Conservation (phyloP, 2,113 vertebrate species). For the Actenoides lindsayi region DNA sequence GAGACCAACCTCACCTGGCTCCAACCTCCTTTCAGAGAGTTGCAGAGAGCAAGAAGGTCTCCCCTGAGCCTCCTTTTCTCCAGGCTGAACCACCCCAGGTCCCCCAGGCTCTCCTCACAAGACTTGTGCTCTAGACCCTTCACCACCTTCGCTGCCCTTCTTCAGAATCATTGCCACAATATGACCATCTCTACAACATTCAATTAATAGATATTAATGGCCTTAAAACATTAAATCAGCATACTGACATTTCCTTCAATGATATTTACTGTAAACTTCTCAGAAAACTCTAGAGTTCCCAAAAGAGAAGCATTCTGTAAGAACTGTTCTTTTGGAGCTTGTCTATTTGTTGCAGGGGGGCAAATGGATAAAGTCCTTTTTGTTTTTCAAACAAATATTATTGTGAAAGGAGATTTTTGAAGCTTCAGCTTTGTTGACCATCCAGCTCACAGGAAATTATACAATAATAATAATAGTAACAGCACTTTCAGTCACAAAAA, state of each 20-base stretch:
- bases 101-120: too few relatives aligned
- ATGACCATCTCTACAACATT: background rate
- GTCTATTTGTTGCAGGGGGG: background rate
- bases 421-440: background rate
- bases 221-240: background rate
- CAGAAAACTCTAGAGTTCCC: background rate
- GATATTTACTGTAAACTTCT: background rate
- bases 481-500: background rate
- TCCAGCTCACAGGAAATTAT: background rate
- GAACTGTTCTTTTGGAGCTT: background rate
- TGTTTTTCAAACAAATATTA: background rate
- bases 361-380: too few relatives aligned
- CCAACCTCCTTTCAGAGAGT: too few relatives aligned
- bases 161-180: background rate
- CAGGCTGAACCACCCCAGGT: too few relatives aligned
- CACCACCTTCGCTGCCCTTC: too few relatives aligned
- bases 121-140: too few relatives aligned
- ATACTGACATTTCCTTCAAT: background rate
- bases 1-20: too few relatives aligned
- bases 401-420: background rate
- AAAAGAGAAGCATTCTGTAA: background rate
- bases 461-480: background rate
- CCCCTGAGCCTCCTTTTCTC: too few relatives aligned
- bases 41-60: too few relatives aligned
- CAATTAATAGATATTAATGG: background rate